Evolutionary conservation across 1,140 invertebrate genomes (phyloP).

Genomic region (Zaprionus gabonicus): DNA sequence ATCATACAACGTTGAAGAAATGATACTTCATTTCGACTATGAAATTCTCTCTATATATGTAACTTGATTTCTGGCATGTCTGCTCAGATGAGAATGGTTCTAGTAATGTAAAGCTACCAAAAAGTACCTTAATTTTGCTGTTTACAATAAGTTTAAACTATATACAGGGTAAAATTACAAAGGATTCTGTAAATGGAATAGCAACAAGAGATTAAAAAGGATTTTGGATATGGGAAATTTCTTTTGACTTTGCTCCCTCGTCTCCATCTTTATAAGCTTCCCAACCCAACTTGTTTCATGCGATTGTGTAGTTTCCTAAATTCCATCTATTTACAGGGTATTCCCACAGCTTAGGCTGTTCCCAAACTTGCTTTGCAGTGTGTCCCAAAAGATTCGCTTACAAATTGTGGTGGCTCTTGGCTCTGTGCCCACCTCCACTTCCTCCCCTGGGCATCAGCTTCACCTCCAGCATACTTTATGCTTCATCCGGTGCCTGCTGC

Average conservation of each 20-base stretch:
- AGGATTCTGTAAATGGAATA: too few relatives aligned
- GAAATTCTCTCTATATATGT: background rate
- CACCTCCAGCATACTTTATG: background rate
- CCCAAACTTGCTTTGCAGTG: background rate
- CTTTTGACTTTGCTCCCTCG: too few relatives aligned
- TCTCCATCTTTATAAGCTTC: background rate
- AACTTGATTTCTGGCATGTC: background rate
- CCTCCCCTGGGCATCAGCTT: background rate
- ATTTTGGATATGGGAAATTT: too few relatives aligned
- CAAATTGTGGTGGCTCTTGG: conserved; percentile 33
- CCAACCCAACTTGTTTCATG: background rate
- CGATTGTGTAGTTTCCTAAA: background rate
- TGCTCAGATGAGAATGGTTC: background rate
- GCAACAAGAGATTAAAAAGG: too few relatives aligned
- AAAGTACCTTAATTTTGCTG: too few relatives aligned
- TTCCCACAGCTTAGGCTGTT: background rate
- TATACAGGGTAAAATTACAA: too few relatives aligned
- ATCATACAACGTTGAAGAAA: too few relatives aligned
- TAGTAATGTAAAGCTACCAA: too few relatives aligned
- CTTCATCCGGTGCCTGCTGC: conserved; percentile 6
- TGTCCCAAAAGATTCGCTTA: background rate
- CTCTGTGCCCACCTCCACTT: background rate
- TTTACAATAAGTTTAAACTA: too few relatives aligned
- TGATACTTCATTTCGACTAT: background rate
- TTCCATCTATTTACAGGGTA: background rate